Evolutionary conservation across 2,113 vertebrate genomes (phyloP).

Genomic region (Campylomormyrus numenius): DNA sequence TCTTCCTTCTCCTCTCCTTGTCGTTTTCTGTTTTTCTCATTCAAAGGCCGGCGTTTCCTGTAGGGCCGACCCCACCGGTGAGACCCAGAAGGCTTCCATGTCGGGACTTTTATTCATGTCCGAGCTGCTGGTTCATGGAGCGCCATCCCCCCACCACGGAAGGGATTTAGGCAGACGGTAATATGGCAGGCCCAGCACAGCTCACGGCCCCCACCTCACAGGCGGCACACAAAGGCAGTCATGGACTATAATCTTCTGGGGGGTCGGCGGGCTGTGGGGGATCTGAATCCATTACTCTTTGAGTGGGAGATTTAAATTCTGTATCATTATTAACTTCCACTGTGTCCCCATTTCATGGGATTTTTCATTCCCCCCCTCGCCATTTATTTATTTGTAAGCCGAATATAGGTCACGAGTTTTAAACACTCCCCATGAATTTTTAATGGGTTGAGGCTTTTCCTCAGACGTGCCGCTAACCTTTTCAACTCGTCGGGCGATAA

Average conservation of each 20-base stretch:
- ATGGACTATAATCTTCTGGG: slow-evolving; percentile 10
- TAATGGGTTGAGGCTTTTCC: slow-evolving; percentile 58
- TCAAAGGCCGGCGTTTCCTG: background rate
- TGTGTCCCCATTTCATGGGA: slow-evolving; percentile 54
- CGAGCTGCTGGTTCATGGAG: background rate
- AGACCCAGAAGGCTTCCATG: background rate
- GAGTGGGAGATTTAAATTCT: slow-evolving; percentile 43
- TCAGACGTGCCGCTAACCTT: slow-evolving; percentile 49
- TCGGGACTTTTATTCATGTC: background rate
- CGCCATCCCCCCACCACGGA: background rate
- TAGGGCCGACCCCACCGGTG: background rate
- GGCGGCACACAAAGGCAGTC: slow-evolving; percentile 31
- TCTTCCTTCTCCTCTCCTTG: background rate
- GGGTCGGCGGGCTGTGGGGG: background rate
- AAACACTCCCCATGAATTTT: slow-evolving; percentile 58
- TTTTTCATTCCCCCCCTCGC: slow-evolving; percentile 38
- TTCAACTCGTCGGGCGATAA: slow-evolving; percentile 19
- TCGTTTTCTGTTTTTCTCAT: background rate
- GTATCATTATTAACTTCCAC: slow-evolving; percentile 48
- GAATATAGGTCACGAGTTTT: slow-evolving; percentile 66
- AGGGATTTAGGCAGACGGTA: background rate
- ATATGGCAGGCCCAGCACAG: slow-evolving; percentile 34
- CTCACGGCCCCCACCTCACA: slow-evolving; percentile 31
- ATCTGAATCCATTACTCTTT: slow-evolving; percentile 42
- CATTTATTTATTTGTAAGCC: slow-evolving; percentile 58